phyloP scores from a whole-genome alignment of 1,140 invertebrate genomes.

The Leptonema lineaticorne region DNA sequence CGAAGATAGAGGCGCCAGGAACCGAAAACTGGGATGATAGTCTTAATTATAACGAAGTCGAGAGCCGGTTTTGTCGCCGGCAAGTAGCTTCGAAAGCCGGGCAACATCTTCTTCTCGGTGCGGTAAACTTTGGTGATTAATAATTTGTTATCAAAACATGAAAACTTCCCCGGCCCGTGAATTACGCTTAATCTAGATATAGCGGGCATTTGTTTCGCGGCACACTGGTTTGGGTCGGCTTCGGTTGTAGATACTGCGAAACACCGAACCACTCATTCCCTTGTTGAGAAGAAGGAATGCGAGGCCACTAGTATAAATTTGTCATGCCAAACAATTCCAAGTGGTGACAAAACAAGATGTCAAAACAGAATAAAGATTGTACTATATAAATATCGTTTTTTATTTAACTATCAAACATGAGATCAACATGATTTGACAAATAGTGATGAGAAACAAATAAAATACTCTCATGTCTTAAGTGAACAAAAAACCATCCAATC shows the following conservation, averaged over 20 bases:
- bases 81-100: background rate
- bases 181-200: conserved; percentile 39
- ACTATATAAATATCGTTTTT: too few relatives aligned
- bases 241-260: conserved; percentile 23
- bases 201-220: conserved; percentile 28
- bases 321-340: too few relatives aligned
- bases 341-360: too few relatives aligned
- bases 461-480: too few relatives aligned
- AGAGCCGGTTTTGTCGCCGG: conserved; percentile 35
- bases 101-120: conserved; percentile 26
- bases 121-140: conserved; percentile 41
- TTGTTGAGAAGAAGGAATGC: background rate
- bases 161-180: conserved; percentile 37
- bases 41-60: conserved; percentile 32
- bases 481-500: too few relatives aligned
- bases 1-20: conserved; percentile 4
- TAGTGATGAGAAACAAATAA: too few relatives aligned
- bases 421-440: too few relatives aligned
- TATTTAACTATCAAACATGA: too few relatives aligned
- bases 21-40: conserved; percentile 26
- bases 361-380: too few relatives aligned
- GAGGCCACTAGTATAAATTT: too few relatives aligned
- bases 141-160: conserved; percentile 43
- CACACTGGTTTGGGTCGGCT: background rate
- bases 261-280: background rate